Evolutionary conservation across 2,113 vertebrate genomes (phyloP).

Genomic region (Phasianus colchicus): DNA sequence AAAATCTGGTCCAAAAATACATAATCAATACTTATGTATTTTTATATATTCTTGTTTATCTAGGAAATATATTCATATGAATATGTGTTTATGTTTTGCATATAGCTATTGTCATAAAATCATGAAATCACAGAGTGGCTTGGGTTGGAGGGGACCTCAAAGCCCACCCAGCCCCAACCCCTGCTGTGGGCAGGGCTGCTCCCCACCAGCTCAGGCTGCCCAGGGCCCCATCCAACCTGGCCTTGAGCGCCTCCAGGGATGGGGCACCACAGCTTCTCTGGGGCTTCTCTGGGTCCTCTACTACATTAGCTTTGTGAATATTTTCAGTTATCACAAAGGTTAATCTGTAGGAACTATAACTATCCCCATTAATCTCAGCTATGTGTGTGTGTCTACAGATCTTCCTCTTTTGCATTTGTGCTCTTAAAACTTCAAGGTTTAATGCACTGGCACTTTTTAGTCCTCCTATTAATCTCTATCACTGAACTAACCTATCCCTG

Average conservation of each 20-base stretch:
- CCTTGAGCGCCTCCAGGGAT: too few species aligned
- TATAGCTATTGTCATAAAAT: background rate
- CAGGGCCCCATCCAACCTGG: too few species aligned
- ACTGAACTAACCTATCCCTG: background rate
- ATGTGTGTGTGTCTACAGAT: accelerated
- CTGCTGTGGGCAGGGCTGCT: too few species aligned
- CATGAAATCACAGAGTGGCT: too few species aligned
- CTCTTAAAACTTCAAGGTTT: background rate
- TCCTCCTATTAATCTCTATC: background rate
- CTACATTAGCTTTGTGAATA: background rate
- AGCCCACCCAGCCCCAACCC: too few species aligned
- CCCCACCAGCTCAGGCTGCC: too few species aligned
- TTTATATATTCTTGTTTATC: background rate
- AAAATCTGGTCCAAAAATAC: background rate
- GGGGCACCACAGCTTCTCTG: too few species aligned
- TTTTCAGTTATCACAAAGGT: background rate
- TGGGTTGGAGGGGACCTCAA: too few species aligned
- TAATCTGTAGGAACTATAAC: background rate
- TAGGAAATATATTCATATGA: background rate
- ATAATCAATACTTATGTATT: background rate
- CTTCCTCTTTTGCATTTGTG: background rate
- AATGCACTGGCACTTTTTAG: background rate
- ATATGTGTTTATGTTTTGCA: background rate
- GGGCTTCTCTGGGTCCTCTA: too few species aligned
- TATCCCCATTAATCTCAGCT: background rate